Evolutionary conservation across 1,140 invertebrate genomes (phyloP).

Genomic region (Neodiprion fabricii): DNA sequence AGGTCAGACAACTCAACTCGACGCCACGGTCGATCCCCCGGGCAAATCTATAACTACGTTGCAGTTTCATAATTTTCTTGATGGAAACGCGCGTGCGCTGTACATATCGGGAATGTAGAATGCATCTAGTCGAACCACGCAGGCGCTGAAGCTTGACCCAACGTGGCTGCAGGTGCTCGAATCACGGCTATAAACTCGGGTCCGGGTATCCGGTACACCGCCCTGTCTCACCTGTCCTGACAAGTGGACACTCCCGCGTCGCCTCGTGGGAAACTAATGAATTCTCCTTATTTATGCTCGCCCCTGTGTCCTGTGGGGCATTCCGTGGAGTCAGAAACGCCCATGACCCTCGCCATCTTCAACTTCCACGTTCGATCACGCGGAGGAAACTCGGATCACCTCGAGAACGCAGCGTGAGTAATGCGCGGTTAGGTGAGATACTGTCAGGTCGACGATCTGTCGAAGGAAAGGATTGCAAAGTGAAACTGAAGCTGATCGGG

Average conservation of each 20-base stretch:
- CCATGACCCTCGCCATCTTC: no score
- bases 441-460: no score
- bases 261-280: background rate
- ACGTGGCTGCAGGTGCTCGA: background rate
- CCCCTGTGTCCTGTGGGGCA: no score
- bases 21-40: background rate
- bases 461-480: no score
- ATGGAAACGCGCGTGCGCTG: background rate
- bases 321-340: no score
- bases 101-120: background rate
- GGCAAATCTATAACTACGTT: no score
- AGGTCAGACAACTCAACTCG: background rate
- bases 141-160: background rate
- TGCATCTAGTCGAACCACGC: background rate
- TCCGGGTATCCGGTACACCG: background rate
- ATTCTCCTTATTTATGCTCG: no score
- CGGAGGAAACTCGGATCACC: no score
- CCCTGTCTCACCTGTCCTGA: background rate
- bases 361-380: no score
- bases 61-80: constrained; percentile 5
- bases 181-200: background rate
- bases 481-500: no score
- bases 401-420: no score
- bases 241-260: background rate
- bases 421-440: no score